phyloP scores from a whole-genome alignment of 2,888 invertebrate genomes.

The Cynaeus angustus region DNA sequence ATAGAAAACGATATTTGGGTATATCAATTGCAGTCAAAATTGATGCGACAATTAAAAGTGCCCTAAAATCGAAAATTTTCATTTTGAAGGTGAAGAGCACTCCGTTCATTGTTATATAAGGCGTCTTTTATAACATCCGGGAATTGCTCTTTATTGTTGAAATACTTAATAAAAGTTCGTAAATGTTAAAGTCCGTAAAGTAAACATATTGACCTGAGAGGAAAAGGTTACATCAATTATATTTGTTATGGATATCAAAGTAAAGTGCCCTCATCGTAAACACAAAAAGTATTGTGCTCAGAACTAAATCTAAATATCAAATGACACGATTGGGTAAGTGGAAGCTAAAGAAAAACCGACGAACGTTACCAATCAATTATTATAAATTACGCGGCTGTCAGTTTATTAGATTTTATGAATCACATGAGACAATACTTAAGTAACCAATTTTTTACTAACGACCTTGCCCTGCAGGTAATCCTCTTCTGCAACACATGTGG shows the following conservation, averaged over 20 bases:
- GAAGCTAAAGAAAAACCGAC: not conserved
- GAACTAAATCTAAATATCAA: constrained; percentile 6
- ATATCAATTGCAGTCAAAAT: not conserved
- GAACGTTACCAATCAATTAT: constrained; percentile 28
- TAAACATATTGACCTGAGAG: not conserved
- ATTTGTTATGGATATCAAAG: not conserved
- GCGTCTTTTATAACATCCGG: not conserved
- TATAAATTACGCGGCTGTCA: constrained; percentile 33
- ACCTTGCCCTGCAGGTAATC: constrained; percentile 62
- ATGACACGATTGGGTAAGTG: constrained; percentile 1
- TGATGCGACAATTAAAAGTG: too few species aligned
- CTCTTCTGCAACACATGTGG: constrained; percentile 57
- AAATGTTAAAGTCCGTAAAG: not conserved
- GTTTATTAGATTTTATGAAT: constrained; percentile 33
- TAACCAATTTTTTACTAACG: constrained; percentile 50
- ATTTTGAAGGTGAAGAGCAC: too few species aligned
- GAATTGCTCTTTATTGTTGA: not conserved
- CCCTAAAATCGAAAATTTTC: too few species aligned
- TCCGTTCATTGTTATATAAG: not conserved
- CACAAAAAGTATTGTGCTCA: not conserved
- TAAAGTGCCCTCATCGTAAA: not conserved
- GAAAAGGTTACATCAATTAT: constrained; percentile 5
- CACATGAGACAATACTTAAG: constrained; percentile 46
- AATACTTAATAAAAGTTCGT: not conserved
- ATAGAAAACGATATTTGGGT: constrained; percentile 18